A percentile compares a stretch with the other conserved stretches of the same genome.
These are phyloP conservation scores for Hirtodrosophila trivittata DNA, from an alignment of 2,888 invertebrate species.

Conservation along the genomic window DNA sequence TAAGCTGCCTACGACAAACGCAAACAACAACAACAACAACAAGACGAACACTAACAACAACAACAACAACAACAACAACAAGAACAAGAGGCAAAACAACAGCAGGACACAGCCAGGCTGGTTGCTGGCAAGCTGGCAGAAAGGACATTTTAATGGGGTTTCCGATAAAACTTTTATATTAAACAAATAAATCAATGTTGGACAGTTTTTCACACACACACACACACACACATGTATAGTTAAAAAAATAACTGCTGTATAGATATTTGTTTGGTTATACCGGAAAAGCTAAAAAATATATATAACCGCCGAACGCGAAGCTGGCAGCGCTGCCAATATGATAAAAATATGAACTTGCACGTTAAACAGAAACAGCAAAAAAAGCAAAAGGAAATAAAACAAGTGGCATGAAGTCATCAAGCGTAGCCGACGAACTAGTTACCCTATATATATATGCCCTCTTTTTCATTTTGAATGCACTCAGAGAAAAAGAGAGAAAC, in stretches of 20 bases:
- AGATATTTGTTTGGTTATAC: constrained; percentile 69
- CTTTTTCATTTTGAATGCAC: no score
- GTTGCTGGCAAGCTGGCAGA: constrained; percentile 75
- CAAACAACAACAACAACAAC: constrained; percentile 51
- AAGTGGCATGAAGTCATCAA: not conserved
- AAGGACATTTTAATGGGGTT: constrained; percentile 81
- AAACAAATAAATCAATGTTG: constrained; percentile 81
- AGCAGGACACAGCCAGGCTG: constrained; percentile 46
- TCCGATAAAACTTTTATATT: constrained; percentile 81
- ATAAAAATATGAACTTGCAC: constrained; percentile 77
- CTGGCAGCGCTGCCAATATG: constrained; percentile 74
- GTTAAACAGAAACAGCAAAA: constrained; percentile 41
- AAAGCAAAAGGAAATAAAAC: constrained; percentile 17
- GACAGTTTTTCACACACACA: constrained; percentile 73
- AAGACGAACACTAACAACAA: constrained; percentile 16
- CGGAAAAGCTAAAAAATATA: constrained; percentile 78
- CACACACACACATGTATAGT: constrained; percentile 57
- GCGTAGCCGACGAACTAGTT: no score
- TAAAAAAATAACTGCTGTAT: constrained; percentile 65
- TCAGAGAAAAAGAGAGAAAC: no score
- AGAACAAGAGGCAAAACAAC: constrained; percentile 19
- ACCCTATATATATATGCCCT: no score
- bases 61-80: constrained; percentile 24
- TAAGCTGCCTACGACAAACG: constrained; percentile 77
- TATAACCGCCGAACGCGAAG: constrained; percentile 54